Conservation (phyloP, 2,888 invertebrate species). For the Andrena flavipes region DNA sequence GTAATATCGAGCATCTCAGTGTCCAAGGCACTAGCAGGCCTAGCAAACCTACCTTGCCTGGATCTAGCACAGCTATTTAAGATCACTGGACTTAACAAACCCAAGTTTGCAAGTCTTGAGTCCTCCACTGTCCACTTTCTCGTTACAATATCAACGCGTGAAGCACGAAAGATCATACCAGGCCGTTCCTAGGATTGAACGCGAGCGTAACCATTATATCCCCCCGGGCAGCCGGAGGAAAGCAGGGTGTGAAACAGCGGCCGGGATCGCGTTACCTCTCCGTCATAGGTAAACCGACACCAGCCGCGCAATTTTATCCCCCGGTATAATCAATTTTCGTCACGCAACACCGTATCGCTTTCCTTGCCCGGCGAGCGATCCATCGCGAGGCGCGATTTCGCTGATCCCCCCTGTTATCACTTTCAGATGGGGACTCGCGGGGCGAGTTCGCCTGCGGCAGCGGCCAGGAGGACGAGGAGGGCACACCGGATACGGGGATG, state of each 20-base stretch:
- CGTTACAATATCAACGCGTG: background rate
- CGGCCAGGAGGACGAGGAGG: conserved; percentile 83
- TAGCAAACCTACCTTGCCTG: no score
- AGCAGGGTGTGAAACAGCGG: conserved; percentile 41
- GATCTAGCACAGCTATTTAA: no score
- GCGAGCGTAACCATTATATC: background rate
- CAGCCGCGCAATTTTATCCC: conserved; percentile 64
- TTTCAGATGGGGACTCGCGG: conserved; percentile 86
- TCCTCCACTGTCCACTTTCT: background rate
- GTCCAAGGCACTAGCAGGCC: no score
- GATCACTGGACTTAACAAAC: no score
- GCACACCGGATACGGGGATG: conserved; percentile 78
- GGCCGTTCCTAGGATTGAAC: conserved; percentile 1
- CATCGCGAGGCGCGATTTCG: conserved; percentile 6
- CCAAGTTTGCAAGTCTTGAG: no score
- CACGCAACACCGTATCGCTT: conserved; percentile 69
- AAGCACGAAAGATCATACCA: background rate
- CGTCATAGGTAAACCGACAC: conserved; percentile 62
- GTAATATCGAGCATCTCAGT: no score
- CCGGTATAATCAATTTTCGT: conserved; percentile 72
- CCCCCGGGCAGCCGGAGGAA: background rate
- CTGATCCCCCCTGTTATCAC: conserved; percentile 44
- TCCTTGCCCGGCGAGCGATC: conserved; percentile 38
- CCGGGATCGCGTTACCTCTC: conserved; percentile 52
- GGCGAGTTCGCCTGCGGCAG: conserved; percentile 84